Percentiles rank a stretch among this genome's conserved stretches.
Evolutionary conservation across 2,888 invertebrate species (phyloP).

Genomic region (Scaeva pyrastri): DNA sequence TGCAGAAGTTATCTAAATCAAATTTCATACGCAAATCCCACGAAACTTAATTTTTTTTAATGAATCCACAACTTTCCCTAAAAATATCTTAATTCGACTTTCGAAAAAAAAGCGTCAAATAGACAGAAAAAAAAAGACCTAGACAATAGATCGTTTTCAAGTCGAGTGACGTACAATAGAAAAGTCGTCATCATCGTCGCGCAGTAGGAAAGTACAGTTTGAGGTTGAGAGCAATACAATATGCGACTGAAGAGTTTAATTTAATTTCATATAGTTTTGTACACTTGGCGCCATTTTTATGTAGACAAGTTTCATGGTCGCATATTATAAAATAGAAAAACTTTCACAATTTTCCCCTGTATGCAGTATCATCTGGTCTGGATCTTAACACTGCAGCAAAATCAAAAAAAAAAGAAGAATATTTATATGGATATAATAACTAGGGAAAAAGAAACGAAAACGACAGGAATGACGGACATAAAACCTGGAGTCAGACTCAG

Average conservation of each 20-base stretch:
- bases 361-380: conserved; percentile 38
- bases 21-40: too few relatives aligned
- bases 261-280: conserved; percentile 57
- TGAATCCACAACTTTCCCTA: neutral
- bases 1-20: too few relatives aligned
- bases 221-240: neutral
- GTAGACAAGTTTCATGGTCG: conserved; percentile 55
- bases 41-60: neutral
- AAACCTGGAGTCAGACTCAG: conserved; percentile 4
- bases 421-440: too few relatives aligned
- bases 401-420: neutral
- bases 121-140: conserved; percentile 16
- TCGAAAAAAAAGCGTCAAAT: neutral
- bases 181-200: too few relatives aligned
- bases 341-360: neutral
- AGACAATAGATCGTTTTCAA: conserved; percentile 42
- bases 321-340: conserved; percentile 34
- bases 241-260: conserved; percentile 44
- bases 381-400: conserved; percentile 9
- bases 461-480: neutral
- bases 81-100: neutral
- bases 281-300: conserved; percentile 62
- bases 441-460: conserved; percentile 3
- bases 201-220: neutral
- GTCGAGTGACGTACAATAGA: conserved; percentile 6